Percentiles rank a stretch among this genome's conserved stretches.
These are phyloP conservation scores for Tetragnatha versicolor DNA, from an alignment of 1,140 invertebrate genomes.

Conservation along the genomic window DNA sequence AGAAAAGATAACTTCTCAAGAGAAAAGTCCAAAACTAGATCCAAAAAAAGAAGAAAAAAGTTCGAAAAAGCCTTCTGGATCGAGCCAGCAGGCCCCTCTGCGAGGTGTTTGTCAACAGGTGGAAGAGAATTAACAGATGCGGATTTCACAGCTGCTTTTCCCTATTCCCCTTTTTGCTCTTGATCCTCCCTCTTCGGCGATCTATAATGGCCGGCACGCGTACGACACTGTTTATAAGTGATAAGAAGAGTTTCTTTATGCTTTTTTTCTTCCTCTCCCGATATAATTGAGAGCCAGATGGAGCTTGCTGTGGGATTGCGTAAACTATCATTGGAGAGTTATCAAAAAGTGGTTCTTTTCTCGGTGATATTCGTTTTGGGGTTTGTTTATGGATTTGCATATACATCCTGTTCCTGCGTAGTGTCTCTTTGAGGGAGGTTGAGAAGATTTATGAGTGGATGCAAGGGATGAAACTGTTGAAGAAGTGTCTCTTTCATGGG, in stretches of 20 bases:
- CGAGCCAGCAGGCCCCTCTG: conserved; percentile 33
- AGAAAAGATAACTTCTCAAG: neutral
- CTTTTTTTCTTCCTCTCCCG: conserved; percentile 23
- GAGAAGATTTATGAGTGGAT: too few relatives aligned
- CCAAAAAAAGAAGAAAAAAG: neutral
- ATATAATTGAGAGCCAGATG: conserved; percentile 20
- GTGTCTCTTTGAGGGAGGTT: neutral
- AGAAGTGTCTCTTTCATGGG: too few relatives aligned
- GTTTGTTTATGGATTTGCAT: conserved; percentile 14
- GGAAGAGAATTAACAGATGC: conserved; percentile 44
- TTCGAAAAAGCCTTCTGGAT: neutral
- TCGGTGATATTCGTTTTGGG: neutral
- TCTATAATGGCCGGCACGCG: conserved; percentile 37
- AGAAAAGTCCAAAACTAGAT: neutral
- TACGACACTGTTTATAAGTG: conserved; percentile 17
- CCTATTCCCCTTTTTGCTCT: neutral
- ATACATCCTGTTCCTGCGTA: conserved; percentile 36
- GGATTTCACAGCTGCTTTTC: conserved; percentile 33
- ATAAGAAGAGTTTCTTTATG: conserved; percentile 36
- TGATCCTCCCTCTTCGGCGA: neutral
- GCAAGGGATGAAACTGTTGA: too few relatives aligned
- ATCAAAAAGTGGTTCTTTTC: conserved; percentile 39
- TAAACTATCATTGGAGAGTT: neutral
- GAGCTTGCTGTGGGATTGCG: neutral
- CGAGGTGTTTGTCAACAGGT: conserved; percentile 52